Evolutionary conservation across 2,113 vertebrate species (phyloP).

Genomic region (Hipposideros armiger): DNA sequence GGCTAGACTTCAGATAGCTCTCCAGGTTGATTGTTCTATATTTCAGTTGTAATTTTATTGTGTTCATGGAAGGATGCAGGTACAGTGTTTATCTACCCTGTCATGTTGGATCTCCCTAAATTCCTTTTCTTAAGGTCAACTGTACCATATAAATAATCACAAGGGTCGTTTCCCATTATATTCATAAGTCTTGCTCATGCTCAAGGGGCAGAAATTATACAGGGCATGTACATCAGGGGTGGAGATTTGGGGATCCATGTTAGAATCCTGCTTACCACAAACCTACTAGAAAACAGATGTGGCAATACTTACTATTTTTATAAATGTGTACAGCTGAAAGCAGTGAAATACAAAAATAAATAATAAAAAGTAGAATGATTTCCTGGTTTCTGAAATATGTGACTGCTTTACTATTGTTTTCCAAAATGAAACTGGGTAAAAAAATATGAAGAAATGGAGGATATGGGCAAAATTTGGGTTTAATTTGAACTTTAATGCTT

Average conservation of each 20-base stretch:
- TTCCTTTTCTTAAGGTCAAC: background rate
- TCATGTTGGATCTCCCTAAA: background rate
- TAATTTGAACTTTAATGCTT: background rate
- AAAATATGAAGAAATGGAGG: background rate
- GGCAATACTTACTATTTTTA: background rate
- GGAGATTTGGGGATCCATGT: fast-evolving
- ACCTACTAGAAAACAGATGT: background rate
- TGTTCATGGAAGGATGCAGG: no score
- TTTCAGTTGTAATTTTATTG: no score
- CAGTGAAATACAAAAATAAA: background rate
- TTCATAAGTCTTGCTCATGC: background rate
- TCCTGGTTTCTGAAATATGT: background rate
- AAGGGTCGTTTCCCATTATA: background rate
- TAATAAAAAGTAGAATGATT: background rate
- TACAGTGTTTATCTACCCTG: no score
- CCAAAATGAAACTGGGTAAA: background rate
- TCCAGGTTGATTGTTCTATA: no score
- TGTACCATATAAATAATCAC: background rate
- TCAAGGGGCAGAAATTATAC: background rate
- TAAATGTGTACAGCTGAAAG: background rate
- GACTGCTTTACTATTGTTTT: background rate
- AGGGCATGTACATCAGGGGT: background rate
- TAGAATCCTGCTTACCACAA: background rate
- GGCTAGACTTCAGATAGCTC: no score
- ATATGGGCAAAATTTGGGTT: background rate